Percentiles rank a stretch among this genome's conserved stretches.
These are phyloP conservation scores for Ictalurus punctatus DNA, from an alignment of 2,113 vertebrate genomes.

Conservation along the genomic window DNA sequence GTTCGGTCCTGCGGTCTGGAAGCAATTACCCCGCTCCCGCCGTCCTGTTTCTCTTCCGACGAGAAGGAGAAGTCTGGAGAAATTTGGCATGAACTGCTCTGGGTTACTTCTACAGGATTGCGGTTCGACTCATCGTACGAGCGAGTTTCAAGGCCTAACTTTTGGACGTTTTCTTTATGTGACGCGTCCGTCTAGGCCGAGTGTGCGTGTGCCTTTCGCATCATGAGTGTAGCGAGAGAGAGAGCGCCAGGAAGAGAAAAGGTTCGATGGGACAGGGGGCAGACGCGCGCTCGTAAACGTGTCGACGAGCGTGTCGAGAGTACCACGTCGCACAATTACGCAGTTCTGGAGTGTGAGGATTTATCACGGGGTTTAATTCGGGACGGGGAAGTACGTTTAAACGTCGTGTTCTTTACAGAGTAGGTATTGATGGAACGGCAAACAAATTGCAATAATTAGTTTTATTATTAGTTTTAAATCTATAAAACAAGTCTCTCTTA, in stretches of 20 bases:
- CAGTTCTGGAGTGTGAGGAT: too few relatives aligned
- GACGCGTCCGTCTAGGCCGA: not conserved
- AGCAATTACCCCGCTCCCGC: slow-evolving; percentile 11
- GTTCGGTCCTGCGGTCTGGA: not conserved
- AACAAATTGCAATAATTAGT: not conserved
- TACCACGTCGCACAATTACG: not conserved
- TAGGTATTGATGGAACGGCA: not conserved
- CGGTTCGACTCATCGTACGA: not conserved
- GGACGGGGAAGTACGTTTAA: not conserved
- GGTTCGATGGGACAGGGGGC: not conserved
- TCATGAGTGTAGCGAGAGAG: not conserved
- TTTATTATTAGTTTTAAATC: not conserved
- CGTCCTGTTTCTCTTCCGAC: not conserved
- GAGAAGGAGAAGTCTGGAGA: not conserved
- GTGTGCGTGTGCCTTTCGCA: not conserved
- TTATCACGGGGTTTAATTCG: too few relatives aligned
- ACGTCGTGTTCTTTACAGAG: not conserved
- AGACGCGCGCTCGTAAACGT: not conserved
- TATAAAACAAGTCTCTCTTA: not conserved
- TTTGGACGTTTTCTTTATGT: not conserved
- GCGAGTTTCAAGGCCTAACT: too few relatives aligned
- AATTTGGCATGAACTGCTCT: slow-evolving; percentile 9
- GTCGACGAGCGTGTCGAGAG: not conserved
- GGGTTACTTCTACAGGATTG: not conserved
- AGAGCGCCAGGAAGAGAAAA: not conserved